Conservation (phyloP, 2,888 invertebrate species). For the Tetragonula carbonaria region DNA sequence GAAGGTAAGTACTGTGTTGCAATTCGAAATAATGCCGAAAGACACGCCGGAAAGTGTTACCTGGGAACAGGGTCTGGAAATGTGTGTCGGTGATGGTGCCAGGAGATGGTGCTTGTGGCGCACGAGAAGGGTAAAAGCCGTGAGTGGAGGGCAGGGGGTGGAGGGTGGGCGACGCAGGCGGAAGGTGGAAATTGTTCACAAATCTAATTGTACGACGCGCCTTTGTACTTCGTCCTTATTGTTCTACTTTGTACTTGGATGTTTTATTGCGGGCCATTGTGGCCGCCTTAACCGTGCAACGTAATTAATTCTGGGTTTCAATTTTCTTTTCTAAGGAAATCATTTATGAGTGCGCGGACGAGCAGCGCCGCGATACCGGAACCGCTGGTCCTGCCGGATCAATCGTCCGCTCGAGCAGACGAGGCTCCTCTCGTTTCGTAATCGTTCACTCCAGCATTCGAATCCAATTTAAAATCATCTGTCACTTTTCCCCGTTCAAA, state of each 20-base stretch:
- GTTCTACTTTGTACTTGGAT: slow-evolving; percentile 67
- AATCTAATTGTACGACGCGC: slow-evolving; percentile 68
- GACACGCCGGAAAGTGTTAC: slow-evolving; percentile 55
- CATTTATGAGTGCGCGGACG: slow-evolving; percentile 56
- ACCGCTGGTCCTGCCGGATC: neutral
- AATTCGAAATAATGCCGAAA: slow-evolving; percentile 53
- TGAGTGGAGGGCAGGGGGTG: neutral
- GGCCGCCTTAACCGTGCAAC: slow-evolving; percentile 61
- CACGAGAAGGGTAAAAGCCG: slow-evolving; percentile 1
- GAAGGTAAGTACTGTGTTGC: slow-evolving; percentile 16
- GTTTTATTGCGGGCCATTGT: slow-evolving; percentile 65
- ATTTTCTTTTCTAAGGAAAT: slow-evolving; percentile 64
- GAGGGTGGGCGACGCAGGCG: slow-evolving; percentile 8
- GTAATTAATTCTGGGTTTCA: slow-evolving; percentile 65
- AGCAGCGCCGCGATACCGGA: slow-evolving; percentile 9
- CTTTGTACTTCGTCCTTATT: slow-evolving; percentile 67
- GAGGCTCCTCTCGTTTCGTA: neutral
- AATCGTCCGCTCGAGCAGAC: neutral
- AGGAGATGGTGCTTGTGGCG: slow-evolving; percentile 25
- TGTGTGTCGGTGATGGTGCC: neutral
- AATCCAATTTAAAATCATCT: neutral
- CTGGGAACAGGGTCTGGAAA: slow-evolving; percentile 43
- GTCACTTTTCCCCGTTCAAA: neutral
- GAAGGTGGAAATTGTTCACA: slow-evolving; percentile 67
- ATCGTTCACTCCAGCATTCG: neutral